Evolutionary conservation across 2,113 vertebrate genomes (phyloP).

Genomic region (Paralichthys olivaceus): DNA sequence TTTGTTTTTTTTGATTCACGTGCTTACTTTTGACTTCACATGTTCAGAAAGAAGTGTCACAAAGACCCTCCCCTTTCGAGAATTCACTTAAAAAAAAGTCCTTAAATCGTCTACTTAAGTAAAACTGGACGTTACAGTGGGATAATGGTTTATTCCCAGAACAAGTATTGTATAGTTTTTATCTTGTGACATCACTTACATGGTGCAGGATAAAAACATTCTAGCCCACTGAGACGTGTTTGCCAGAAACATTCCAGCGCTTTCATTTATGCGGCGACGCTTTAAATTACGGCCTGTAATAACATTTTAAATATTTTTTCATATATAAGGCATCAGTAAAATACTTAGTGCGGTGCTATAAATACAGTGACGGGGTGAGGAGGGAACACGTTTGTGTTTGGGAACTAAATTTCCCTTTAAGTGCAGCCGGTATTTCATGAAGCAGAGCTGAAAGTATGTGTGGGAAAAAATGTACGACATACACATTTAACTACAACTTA

Average conservation of each 20-base stretch:
- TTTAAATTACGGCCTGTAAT: background rate
- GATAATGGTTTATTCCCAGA: background rate
- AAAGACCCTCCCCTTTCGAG: slow-evolving; percentile 8
- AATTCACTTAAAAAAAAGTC: background rate
- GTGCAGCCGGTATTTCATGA: background rate
- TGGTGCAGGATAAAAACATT: background rate
- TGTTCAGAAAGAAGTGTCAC: slow-evolving; percentile 13
- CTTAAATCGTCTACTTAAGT: background rate
- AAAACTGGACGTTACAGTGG: background rate
- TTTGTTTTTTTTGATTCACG: slow-evolving; percentile 21
- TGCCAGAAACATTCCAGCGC: background rate
- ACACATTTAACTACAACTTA: background rate
- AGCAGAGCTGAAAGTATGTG: background rate
- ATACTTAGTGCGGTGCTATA: background rate
- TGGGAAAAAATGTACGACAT: background rate
- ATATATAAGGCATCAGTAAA: background rate
- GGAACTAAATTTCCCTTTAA: background rate
- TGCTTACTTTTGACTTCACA: slow-evolving; percentile 14
- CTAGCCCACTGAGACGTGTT: background rate
- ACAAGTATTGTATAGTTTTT: background rate
- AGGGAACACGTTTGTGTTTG: background rate
- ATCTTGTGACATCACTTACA: background rate
- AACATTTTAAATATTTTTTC: background rate
- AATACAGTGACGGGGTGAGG: background rate
- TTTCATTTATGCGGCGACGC: background rate